Evolutionary conservation across 2,113 vertebrate species (phyloP).

Genomic region (Rousettus leschenaultii): DNA sequence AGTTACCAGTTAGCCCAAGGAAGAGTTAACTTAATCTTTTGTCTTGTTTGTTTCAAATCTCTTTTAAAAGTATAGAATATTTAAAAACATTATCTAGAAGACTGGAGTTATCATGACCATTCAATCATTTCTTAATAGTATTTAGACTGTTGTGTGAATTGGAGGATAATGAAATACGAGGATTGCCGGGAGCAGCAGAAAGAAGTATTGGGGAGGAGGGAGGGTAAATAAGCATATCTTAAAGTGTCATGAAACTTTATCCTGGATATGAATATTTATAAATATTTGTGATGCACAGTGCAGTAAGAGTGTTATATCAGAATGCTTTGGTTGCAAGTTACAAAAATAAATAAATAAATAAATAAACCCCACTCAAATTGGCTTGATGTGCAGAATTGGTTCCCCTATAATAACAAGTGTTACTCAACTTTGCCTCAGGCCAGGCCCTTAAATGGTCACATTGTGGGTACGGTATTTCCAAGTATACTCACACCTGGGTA

Average conservation of each 20-base stretch:
- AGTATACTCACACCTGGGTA: not conserved
- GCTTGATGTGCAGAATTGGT: not conserved
- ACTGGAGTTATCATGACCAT: not conserved
- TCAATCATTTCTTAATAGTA: not conserved
- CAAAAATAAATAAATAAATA: too few relatives aligned
- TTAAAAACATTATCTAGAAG: not conserved
- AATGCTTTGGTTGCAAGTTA: not conserved
- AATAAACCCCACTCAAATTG: not conserved
- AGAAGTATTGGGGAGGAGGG: not conserved
- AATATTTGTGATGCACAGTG: not conserved
- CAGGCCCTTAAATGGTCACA: not conserved
- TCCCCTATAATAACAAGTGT: not conserved
- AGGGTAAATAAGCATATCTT: not conserved
- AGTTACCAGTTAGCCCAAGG: not conserved
- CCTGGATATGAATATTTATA: not conserved
- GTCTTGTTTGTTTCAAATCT: not conserved
- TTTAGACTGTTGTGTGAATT: not conserved
- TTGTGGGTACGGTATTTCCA: not conserved
- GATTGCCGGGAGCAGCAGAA: not conserved
- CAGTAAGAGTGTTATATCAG: not conserved
- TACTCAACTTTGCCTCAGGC: not conserved
- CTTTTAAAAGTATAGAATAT: not conserved
- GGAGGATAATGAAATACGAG: not conserved
- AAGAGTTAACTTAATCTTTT: not conserved
- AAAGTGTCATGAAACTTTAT: not conserved